Conservation (phyloP, 2,113 vertebrate genomes). For the Eretmochelys imbricata region DNA sequence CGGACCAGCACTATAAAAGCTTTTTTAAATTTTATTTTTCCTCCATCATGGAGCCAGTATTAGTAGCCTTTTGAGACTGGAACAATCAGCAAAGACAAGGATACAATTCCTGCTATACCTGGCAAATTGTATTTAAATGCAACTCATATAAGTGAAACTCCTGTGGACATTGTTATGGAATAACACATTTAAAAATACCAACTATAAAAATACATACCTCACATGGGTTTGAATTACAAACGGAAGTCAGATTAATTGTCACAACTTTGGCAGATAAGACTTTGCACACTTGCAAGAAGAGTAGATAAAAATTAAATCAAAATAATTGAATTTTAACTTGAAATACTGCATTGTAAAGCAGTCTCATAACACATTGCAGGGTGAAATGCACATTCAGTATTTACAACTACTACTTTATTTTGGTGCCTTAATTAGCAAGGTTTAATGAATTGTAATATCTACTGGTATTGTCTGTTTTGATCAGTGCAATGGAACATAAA, state of each 20-base stretch:
- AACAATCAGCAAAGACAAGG: background rate
- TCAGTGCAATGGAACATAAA: slow-evolving; percentile 16
- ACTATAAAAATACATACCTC: background rate
- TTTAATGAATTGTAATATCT: background rate
- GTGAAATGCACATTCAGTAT: background rate
- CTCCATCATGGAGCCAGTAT: background rate
- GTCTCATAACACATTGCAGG: background rate
- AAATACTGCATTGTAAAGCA: background rate
- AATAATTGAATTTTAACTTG: background rate
- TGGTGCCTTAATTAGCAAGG: slow-evolving; percentile 15
- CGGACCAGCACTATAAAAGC: background rate
- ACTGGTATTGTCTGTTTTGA: slow-evolving; percentile 6
- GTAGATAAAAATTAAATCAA: background rate
- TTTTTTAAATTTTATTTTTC: background rate
- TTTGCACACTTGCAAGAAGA: background rate
- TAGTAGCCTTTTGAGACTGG: background rate
- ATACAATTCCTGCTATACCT: background rate
- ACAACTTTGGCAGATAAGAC: background rate
- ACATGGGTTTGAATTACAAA: background rate
- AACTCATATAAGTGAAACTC: background rate
- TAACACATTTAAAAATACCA: background rate
- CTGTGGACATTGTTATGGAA: background rate
- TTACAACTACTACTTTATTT: slow-evolving; percentile 19
- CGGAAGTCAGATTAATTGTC: background rate
- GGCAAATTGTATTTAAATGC: background rate